Evolutionary conservation across 2,113 vertebrate species (phyloP).

Genomic region (Stomatorhinus ivindoensis): DNA sequence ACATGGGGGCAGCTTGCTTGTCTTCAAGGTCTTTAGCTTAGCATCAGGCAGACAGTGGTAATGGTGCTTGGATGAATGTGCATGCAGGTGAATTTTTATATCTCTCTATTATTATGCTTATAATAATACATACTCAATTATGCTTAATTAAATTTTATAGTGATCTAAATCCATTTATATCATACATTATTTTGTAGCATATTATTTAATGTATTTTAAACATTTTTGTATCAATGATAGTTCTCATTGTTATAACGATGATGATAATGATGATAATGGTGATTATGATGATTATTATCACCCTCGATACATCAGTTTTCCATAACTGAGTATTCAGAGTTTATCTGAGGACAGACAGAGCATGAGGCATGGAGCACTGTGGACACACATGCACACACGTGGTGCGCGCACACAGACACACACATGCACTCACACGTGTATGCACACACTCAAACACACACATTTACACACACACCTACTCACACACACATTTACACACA

Average conservation of each 20-base stretch:
- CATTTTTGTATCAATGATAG: background rate
- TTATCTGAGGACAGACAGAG: background rate
- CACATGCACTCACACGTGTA: background rate
- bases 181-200: background rate
- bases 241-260: background rate
- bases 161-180: slow-evolving; percentile 8
- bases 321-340: background rate
- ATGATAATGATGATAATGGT: background rate
- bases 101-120: background rate
- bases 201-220: background rate
- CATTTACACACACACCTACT: too few species aligned
- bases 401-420: background rate
- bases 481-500: background rate
- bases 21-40: background rate
- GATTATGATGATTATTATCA: background rate
- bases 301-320: background rate
- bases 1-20: background rate
- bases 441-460: background rate
- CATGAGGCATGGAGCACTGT: background rate
- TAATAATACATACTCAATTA: background rate
- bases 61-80: background rate
- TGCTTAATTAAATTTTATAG: background rate
- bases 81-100: background rate
- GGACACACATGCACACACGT: background rate
- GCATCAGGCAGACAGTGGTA: background rate